Conservation (phyloP, 2,888 invertebrate species). For the Phasia obesa region DNA sequence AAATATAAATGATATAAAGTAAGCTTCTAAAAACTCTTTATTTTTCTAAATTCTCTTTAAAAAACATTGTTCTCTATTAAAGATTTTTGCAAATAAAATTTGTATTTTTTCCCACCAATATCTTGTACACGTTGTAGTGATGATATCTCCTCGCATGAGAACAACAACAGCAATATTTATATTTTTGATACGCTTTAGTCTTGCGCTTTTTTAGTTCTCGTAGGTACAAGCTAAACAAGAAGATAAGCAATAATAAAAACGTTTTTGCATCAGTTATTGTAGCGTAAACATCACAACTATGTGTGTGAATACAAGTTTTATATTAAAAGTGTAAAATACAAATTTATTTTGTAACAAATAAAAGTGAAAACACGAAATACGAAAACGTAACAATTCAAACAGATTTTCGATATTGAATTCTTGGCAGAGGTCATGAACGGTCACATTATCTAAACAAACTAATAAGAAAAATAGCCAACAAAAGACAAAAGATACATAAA, state of each 20-base stretch:
- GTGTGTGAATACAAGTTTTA: conserved; percentile 36
- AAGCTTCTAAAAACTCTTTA: conserved; percentile 13
- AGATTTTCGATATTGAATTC: conserved; percentile 38
- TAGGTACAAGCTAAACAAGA: conserved; percentile 37
- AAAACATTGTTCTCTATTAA: not conserved
- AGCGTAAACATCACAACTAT: conserved; percentile 42
- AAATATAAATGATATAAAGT: not conserved
- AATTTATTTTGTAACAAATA: conserved; percentile 29
- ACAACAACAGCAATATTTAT: conserved; percentile 41
- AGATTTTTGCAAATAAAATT: not conserved
- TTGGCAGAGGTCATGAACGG: conserved; percentile 63
- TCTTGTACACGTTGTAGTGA: conserved; percentile 20
- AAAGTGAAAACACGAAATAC: conserved; percentile 36
- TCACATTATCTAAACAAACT: conserved; percentile 38
- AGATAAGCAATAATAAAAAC: conserved; percentile 40
- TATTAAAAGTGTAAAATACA: conserved; percentile 25
- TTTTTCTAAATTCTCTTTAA: not conserved
- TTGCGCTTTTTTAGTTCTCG: conserved; percentile 49
- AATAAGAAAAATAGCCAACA: conserved; percentile 23
- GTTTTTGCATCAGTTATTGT: conserved; percentile 35
- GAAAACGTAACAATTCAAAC: conserved; percentile 3
- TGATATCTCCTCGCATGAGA: conserved; percentile 20
- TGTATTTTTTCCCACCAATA: conserved; percentile 33
- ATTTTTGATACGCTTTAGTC: conserved; percentile 29
- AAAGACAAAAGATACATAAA: conserved; percentile 21